Base-by-base conservation (phyloP, 2,113 vertebrate species). In the Callaeas wilsoni region DNA sequence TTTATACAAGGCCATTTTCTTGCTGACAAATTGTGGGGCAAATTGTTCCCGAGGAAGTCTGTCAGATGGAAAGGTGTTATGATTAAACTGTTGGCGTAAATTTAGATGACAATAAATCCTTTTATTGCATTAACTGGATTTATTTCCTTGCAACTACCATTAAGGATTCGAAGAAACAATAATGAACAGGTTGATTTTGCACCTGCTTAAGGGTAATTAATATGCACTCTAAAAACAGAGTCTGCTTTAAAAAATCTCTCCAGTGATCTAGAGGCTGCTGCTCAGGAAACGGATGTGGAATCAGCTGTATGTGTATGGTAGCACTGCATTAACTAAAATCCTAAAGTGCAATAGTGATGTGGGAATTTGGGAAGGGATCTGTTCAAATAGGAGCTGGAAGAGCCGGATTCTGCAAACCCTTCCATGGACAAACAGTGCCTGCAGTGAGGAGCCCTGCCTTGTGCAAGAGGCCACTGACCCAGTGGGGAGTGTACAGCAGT, bases 1-100 rank as follows among this genome's bases (percentile, higher is more conserved):
- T 98, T 98, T 98, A 97, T 94, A 96, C 78, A 97, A 97, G 97
- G 97, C 98, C 97, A 98, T 98, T 98, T 98, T 81, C 98, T 53
- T 57, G 81, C 97, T 98, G 98, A 98, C 98, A 98, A 98, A 98
- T 98, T 83, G 95, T 93, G 95, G 92, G 97, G 97, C 97, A 98
- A 97, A 98, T 97, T 97, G 97, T 98, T 98, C 96, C 97, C 27
- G 19, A 97, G 97, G 96, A 98, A 98, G 95, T 97, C 97, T 97
- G 98, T 98, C 97, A 94, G 93, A 97, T 20, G 96, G 96, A 97
- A 97, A 98, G 98, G 98, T 97, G 97, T 97, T 90, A 96, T 98
- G 98, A 98, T 98, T 98, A 98, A 98, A 93, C 81, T 81, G 96
- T 89, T 92, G 87, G 96, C 46, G 71, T 98, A 98, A 98, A 98